Evolutionary conservation across 2,113 vertebrate species (phyloP).

Genomic region (Rutilus rutilus): DNA sequence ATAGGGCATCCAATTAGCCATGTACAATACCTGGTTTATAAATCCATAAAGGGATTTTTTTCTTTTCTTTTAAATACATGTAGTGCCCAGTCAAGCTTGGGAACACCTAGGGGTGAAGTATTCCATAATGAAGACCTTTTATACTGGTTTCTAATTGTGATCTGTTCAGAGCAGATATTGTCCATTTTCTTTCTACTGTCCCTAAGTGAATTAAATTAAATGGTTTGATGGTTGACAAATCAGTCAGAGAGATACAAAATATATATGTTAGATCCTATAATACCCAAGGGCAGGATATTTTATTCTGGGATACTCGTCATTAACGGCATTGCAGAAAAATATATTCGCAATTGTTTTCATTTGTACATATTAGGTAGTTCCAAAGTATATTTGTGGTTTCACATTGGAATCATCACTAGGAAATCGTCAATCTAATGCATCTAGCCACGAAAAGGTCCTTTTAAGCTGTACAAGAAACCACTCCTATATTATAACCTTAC

Average conservation of each 20-base stretch:
- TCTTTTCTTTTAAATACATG: background rate
- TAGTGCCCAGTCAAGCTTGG: background rate
- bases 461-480: background rate
- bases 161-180: conserved; percentile 64
- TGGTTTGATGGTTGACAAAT: conserved; percentile 64
- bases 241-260: conserved; percentile 51
- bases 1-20: conserved; percentile 64
- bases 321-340: conserved; percentile 34
- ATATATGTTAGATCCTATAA: conserved; percentile 54
- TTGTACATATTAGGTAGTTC: background rate
- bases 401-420: background rate
- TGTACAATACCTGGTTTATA: conserved; percentile 54
- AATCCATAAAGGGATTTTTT: conserved; percentile 27
- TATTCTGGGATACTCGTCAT: conserved; percentile 50
- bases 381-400: background rate
- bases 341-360: background rate
- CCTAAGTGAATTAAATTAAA: conserved; percentile 63
- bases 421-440: background rate
- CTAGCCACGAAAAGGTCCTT: background rate
- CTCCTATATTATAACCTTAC: conserved; percentile 1
- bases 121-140: conserved; percentile 40
- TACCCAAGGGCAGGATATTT: conserved; percentile 63
- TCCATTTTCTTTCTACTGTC: conserved; percentile 52
- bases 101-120: conserved; percentile 59
- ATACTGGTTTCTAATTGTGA: conserved; percentile 55